These are phyloP conservation scores for Trissolcus basalis DNA, from an alignment of 1,140 invertebrate genomes.

Conservation along the genomic window DNA sequence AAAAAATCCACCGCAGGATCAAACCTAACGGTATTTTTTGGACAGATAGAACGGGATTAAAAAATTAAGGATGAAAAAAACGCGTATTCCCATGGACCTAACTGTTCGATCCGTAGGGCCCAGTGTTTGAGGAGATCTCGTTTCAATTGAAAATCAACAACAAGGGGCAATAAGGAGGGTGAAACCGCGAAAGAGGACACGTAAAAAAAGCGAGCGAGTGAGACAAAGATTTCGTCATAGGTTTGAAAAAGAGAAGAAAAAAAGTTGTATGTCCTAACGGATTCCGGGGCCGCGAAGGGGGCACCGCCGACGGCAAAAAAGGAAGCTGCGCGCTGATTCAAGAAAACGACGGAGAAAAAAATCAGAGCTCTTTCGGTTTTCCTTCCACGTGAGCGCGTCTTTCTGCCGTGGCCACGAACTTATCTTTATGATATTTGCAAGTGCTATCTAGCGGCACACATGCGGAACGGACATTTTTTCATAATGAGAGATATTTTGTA, in stretches of 20 bases:
- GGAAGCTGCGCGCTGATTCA: slow-evolving; percentile 21
- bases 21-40: slow-evolving; percentile 30
- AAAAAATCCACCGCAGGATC: not conserved
- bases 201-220: slow-evolving; percentile 43
- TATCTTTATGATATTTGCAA: slow-evolving; percentile 77
- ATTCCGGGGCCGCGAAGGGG: slow-evolving; percentile 64
- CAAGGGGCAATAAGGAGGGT: slow-evolving; percentile 48
- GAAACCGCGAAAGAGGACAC: slow-evolving; percentile 47
- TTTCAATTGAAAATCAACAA: slow-evolving; percentile 76
- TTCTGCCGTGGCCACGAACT: slow-evolving; percentile 57
- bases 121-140: slow-evolving; percentile 74
- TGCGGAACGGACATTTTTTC: slow-evolving; percentile 51
- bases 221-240: slow-evolving; percentile 66
- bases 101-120: slow-evolving; percentile 65
- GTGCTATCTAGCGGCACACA: slow-evolving; percentile 70
- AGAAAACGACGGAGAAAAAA: slow-evolving; percentile 27
- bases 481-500: slow-evolving; percentile 11
- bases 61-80: slow-evolving; percentile 51
- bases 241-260: slow-evolving; percentile 39
- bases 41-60: slow-evolving; percentile 30
- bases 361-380: slow-evolving; percentile 66
- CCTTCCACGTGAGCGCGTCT: slow-evolving; percentile 47
- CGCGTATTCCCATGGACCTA: slow-evolving; percentile 71
- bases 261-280: slow-evolving; percentile 70
- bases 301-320: slow-evolving; percentile 57